Evolutionary conservation across 2,113 vertebrate species (phyloP).

Genomic region (Phrynocephalus versicolor): DNA sequence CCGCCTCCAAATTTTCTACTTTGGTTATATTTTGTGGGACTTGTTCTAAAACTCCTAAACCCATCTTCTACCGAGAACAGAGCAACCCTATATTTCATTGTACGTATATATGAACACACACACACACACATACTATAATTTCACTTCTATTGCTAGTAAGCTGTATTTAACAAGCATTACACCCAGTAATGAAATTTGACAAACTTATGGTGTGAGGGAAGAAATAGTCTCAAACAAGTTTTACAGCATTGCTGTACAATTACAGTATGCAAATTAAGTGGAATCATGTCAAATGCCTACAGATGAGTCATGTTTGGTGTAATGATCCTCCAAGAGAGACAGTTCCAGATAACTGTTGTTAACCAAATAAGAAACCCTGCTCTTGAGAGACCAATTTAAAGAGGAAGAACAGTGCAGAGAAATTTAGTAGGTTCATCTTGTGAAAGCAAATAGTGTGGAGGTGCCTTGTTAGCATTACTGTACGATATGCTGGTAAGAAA

Average conservation of each 20-base stretch:
- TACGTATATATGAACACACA: constrained; percentile 44
- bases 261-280: constrained; percentile 49
- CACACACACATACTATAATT: not conserved
- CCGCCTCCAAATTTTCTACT: not conserved
- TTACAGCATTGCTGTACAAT: constrained; percentile 41
- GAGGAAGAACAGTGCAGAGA: not conserved
- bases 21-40: not conserved
- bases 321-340: constrained; percentile 27
- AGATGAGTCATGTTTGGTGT: constrained; percentile 58
- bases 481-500: not conserved
- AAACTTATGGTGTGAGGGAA: constrained; percentile 43
- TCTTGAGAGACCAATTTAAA: constrained; percentile 6
- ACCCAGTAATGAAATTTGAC: constrained; percentile 42
- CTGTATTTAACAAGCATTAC: constrained; percentile 69
- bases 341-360: constrained; percentile 15
- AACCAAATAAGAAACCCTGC: not conserved
- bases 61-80: not conserved
- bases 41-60: not conserved
- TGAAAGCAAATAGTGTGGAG: not conserved
- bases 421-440: constrained; percentile 12
- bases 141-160: constrained; percentile 60
- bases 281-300: constrained; percentile 47
- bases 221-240: constrained; percentile 50
- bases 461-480: not conserved
- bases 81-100: constrained; percentile 28